A percentile compares a stretch with the other conserved stretches of the same genome.
Evolutionary conservation across 53 echinoderm and acorn worm species (phyloP).

Genomic region (Antedon mediterranea): DNA sequence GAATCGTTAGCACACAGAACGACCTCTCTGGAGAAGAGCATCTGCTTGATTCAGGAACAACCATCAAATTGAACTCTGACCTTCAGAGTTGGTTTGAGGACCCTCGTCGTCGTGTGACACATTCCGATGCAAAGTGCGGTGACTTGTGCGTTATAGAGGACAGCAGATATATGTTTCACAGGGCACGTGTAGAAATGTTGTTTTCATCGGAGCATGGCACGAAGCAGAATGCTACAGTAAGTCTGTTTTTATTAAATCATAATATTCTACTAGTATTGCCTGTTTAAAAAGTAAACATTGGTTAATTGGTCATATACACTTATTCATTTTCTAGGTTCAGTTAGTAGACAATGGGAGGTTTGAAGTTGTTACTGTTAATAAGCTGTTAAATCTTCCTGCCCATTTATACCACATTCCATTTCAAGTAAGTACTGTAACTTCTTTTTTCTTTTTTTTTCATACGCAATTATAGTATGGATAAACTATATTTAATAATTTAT

Average conservation of each 20-base stretch:
- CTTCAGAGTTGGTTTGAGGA: conserved; percentile 43
- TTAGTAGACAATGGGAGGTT: conserved; percentile 61
- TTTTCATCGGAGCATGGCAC: background rate
- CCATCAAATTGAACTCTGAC: conserved; percentile 32
- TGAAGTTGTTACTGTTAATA: conserved; percentile 25
- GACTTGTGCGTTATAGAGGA: conserved; percentile 45
- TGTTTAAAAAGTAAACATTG: too few species aligned
- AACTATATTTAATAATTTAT: too few species aligned
- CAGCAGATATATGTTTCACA: conserved; percentile 26
- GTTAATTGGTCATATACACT: too few species aligned
- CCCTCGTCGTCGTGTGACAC: conserved; percentile 5
- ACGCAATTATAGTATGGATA: too few species aligned
- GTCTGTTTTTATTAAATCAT: background rate
- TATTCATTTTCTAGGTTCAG: conserved; percentile 39
- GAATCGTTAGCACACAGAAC: conserved; percentile 20
- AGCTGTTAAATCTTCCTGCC: conserved; percentile 45
- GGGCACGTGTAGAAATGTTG: conserved; percentile 33
- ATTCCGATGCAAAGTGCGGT: conserved; percentile 10
- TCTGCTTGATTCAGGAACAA: background rate
- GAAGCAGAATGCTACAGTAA: background rate
- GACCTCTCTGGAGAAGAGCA: background rate
- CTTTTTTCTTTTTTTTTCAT: too few species aligned
- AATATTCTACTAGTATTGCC: too few species aligned
- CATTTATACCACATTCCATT: conserved; percentile 43
- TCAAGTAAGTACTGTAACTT: conserved; percentile 55